Percentiles rank a stretch among this genome's conserved stretches.
These are phyloP conservation scores for Austrofundulus limnaeus DNA, from an alignment of 2,113 vertebrate genomes.

Conservation along the genomic window DNA sequence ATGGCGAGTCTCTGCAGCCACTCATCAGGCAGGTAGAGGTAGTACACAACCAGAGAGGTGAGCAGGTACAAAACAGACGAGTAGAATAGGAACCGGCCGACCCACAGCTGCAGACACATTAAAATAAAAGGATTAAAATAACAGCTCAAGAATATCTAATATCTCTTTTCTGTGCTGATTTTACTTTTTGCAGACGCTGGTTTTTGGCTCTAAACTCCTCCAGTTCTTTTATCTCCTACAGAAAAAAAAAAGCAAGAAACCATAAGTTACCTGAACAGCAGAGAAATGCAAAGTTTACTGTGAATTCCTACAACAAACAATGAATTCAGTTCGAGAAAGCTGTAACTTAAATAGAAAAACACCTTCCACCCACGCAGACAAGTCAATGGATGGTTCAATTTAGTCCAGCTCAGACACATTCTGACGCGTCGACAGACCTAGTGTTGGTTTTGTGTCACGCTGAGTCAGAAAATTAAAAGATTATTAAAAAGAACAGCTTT, in stretches of 20 bases:
- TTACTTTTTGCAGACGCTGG: slow-evolving; percentile 88
- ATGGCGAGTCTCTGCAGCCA: slow-evolving; percentile 85
- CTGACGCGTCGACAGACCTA: no score
- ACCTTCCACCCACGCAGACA: no score
- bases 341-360: no score
- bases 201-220: slow-evolving; percentile 97
- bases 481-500: no score
- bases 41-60: slow-evolving; percentile 87
- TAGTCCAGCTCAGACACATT: no score
- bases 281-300: neutral
- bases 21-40: slow-evolving; percentile 91
- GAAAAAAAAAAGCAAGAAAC: neutral
- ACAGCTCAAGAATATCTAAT: neutral
- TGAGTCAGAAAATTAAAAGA: no score
- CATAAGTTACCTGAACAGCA: slow-evolving; percentile 7
- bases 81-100: slow-evolving; percentile 91
- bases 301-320: no score
- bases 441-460: no score
- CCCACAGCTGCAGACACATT: slow-evolving; percentile 81
- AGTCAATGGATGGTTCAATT: no score
- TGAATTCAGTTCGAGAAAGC: no score
- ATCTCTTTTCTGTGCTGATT: neutral
- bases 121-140: neutral
- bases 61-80: slow-evolving; percentile 89
- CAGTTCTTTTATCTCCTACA: slow-evolving; percentile 90